Evolutionary conservation across 1,140 invertebrate species (phyloP).

Genomic region (Tribolium castaneum): DNA sequence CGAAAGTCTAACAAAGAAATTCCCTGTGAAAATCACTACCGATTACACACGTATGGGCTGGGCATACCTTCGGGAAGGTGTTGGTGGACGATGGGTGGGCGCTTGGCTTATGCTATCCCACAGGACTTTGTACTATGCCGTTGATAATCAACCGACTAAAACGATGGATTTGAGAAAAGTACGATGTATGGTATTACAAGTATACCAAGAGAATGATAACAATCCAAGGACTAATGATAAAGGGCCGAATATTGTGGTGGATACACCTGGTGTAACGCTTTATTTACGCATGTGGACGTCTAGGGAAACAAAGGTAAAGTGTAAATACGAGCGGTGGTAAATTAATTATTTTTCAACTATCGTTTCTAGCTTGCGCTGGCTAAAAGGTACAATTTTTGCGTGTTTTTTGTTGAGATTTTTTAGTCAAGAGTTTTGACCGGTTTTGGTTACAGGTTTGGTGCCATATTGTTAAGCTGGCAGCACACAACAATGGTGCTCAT

Average conservation of each 20-base stretch:
- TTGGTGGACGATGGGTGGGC: constrained; percentile 78
- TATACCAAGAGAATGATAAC: constrained; percentile 66
- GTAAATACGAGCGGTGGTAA: not conserved
- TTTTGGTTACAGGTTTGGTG: constrained; percentile 71
- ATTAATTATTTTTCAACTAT: not conserved
- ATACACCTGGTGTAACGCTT: constrained; percentile 71
- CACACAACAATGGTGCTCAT: constrained; percentile 79
- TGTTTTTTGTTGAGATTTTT: not conserved
- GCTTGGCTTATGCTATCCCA: constrained; percentile 82
- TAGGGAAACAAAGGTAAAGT: constrained; percentile 70
- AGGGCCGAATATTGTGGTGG: constrained; percentile 74
- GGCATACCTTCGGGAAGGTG: constrained; percentile 75
- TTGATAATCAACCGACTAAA: constrained; percentile 68
- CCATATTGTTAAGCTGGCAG: constrained; percentile 77
- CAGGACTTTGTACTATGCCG: constrained; percentile 76
- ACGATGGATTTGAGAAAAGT: constrained; percentile 84
- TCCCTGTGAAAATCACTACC: constrained; percentile 70
- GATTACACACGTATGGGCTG: constrained; percentile 74
- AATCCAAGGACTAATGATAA: constrained; percentile 68
- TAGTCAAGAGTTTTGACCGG: not conserved
- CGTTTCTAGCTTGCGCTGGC: not conserved
- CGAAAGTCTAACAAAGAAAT: constrained; percentile 70
- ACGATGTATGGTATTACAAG: constrained; percentile 76
- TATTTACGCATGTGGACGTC: constrained; percentile 78
- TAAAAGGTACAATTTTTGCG: not conserved